These are phyloP conservation scores for Passer montanus DNA, from an alignment of 2,113 vertebrate genomes.

Conservation along the genomic window DNA sequence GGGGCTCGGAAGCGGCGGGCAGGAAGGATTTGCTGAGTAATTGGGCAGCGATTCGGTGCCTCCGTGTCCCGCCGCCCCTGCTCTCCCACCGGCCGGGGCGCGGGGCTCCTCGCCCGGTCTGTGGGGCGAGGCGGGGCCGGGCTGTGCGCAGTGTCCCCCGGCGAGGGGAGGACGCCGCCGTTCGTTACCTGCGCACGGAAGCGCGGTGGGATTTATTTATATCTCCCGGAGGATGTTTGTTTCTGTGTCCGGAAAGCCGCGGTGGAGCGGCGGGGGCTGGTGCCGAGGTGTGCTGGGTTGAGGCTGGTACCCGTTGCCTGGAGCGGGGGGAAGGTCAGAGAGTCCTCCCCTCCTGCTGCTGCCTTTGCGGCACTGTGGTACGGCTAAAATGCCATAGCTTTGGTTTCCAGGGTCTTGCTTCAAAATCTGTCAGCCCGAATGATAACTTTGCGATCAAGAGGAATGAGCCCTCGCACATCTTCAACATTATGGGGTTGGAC, in stretches of 20 bases:
- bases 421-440: neutral
- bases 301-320: neutral
- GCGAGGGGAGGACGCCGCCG: neutral
- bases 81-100: neutral
- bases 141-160: neutral
- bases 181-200: neutral
- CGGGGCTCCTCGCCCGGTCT: neutral
- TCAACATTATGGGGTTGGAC: neutral
- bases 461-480: neutral
- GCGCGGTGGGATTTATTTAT: neutral
- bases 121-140: neutral
- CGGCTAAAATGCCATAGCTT: neutral
- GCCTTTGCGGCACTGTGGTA: neutral
- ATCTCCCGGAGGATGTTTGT: accelerated
- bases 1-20: neutral
- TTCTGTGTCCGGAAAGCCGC: neutral
- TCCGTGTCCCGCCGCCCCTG: neutral
- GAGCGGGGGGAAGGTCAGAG: neutral
- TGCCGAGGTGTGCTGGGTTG: neutral
- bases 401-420: neutral
- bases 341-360: neutral
- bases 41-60: neutral
- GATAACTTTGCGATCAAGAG: neutral
- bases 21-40: conserved; percentile 11
- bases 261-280: neutral